These are phyloP conservation scores for Novumbra hubbsi DNA, from an alignment of 2,797 vertebrate species.

Conservation along the genomic window DNA sequence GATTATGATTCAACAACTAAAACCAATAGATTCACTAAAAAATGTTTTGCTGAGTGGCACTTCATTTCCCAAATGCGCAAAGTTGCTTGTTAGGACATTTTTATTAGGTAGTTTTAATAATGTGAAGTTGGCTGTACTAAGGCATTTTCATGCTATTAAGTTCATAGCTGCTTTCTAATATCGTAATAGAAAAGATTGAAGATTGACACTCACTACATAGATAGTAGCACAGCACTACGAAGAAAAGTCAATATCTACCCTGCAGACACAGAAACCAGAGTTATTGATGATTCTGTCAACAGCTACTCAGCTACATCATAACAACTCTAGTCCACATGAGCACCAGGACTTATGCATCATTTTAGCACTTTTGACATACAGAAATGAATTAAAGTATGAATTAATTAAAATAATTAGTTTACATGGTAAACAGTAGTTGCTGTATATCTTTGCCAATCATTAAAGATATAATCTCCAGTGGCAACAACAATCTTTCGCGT, in stretches of 20 bases:
- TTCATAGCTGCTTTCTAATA: neutral
- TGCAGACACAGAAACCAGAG: neutral
- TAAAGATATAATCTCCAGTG: neutral
- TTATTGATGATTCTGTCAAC: neutral
- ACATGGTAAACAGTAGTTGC: neutral
- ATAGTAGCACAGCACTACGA: neutral
- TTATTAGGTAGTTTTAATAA: neutral
- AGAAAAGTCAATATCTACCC: slow-evolving; percentile 2
- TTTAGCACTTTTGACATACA: neutral
- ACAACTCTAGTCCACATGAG: neutral
- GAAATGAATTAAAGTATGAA: neutral
- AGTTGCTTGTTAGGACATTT: neutral
- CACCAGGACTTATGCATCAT: neutral
- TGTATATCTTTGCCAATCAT: neutral
- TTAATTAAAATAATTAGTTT: neutral
- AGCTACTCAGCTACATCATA: neutral
- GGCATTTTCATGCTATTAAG: neutral
- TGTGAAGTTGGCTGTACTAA: neutral
- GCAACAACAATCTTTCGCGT: neutral
- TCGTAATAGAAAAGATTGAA: neutral
- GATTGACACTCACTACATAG: neutral
- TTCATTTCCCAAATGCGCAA: neutral
- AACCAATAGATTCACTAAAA: too few species aligned
- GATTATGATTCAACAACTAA: too few species aligned
- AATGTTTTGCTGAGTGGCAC: neutral